Evolutionary conservation across 2,797 vertebrate species (phyloP).

Genomic region (Lepilemur ruficaudatus): DNA sequence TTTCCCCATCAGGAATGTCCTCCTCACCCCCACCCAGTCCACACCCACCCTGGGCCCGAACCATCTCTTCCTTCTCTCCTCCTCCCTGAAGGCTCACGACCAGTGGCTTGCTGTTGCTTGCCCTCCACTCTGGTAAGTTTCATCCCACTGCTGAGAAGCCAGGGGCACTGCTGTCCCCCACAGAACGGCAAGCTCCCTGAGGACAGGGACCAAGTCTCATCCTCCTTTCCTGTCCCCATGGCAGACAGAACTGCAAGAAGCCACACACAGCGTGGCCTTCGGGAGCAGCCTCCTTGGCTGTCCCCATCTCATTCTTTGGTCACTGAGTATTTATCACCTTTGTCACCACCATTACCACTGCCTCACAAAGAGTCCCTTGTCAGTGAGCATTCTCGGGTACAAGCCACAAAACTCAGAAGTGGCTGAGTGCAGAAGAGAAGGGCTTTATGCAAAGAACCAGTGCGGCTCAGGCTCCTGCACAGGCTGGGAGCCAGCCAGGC

Average conservation of each 20-base stretch:
- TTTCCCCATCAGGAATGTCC: not conserved
- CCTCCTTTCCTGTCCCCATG: not conserved
- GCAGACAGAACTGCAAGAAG: not conserved
- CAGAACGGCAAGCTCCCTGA: not conserved
- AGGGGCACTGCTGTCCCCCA: not conserved
- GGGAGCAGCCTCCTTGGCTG: not conserved
- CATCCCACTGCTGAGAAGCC: not conserved
- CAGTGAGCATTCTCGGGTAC: fast-evolving
- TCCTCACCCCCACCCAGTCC: not conserved
- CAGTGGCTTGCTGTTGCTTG: no score
- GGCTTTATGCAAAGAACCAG: not conserved
- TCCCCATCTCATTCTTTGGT: not conserved
- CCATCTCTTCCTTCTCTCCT: not conserved
- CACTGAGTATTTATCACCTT: not conserved
- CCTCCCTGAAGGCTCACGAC: not conserved
- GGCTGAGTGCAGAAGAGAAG: fast-evolving
- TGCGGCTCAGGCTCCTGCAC: fast-evolving
- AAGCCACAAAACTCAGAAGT: fast-evolving
- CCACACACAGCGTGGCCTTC: not conserved
- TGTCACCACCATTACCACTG: not conserved
- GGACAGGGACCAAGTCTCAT: not conserved
- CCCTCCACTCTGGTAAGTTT: fast-evolving
- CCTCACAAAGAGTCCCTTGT: not conserved
- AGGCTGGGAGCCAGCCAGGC: not conserved
- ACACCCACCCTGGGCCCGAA: not conserved